Evolutionary conservation across 2,888 invertebrate species (phyloP).

Genomic region (Agrotis ipsilon): DNA sequence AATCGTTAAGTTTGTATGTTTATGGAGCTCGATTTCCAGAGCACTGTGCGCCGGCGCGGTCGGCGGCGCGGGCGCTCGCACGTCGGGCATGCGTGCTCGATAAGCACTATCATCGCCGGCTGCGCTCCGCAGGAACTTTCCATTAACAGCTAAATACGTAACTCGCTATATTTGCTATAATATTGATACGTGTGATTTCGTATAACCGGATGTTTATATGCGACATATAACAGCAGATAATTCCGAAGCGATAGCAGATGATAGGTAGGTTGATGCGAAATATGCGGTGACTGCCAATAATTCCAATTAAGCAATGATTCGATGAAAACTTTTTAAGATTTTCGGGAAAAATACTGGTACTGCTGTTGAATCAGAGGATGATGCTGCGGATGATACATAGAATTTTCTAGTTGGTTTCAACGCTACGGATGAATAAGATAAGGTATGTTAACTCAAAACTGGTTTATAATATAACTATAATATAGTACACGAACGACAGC

Average conservation of each 20-base stretch:
- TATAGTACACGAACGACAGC: not conserved
- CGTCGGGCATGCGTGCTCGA: slow-evolving; percentile 74
- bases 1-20: no score
- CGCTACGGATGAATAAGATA: not conserved
- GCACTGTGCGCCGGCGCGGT: slow-evolving; percentile 11
- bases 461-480: not conserved
- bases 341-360: slow-evolving; percentile 16
- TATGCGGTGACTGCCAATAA: slow-evolving; percentile 20
- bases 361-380: slow-evolving; percentile 21
- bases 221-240: slow-evolving; percentile 64
- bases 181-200: slow-evolving; percentile 67
- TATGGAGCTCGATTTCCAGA: no score
- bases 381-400: slow-evolving; percentile 6
- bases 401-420: not conserved
- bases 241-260: slow-evolving; percentile 35
- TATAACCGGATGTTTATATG: slow-evolving; percentile 74
- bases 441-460: not conserved
- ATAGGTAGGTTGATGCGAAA: slow-evolving; percentile 36
- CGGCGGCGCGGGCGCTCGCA: slow-evolving; percentile 52
- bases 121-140: slow-evolving; percentile 77
- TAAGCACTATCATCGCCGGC: slow-evolving; percentile 75
- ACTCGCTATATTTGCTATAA: slow-evolving; percentile 63
- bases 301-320: slow-evolving; percentile 18
- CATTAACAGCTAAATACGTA: slow-evolving; percentile 71
- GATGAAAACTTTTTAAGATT: slow-evolving; percentile 10